Conservation (phyloP, 2,113 vertebrate species). For the human region GRCh38 chr12:73879001-73879500, state of each 20-base stretch:
- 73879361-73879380: neutral
- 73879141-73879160: conserved; percentile 23
- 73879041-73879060: neutral
- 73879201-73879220: neutral
- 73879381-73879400: neutral
- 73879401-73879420: neutral
- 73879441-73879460: neutral
- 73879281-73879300: neutral
- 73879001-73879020: neutral
- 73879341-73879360: neutral
- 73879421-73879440: neutral
- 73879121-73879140: neutral
- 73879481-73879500: neutral
- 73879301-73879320: neutral
- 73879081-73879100: neutral
- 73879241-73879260: neutral
- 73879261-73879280: neutral
- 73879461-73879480: neutral
- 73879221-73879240: neutral
- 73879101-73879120: neutral
- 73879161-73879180: neutral
- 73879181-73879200: neutral
- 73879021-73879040: neutral
- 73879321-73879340: neutral
- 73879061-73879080: neutral